phyloP scores from a whole-genome alignment of 1,140 invertebrate species.

The Leptinotarsa undecemlineata region DNA sequence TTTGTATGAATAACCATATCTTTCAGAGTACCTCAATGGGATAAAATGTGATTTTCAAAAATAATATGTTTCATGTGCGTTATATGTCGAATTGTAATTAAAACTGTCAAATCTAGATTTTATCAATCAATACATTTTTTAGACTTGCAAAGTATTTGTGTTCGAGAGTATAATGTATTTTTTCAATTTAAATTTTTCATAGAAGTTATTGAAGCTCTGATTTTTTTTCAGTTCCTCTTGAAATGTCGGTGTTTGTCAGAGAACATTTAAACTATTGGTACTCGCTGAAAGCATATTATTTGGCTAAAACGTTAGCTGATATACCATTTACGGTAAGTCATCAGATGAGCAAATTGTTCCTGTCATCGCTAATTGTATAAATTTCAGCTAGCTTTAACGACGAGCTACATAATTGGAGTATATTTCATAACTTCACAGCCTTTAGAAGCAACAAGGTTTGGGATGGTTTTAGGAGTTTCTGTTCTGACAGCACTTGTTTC shows the following conservation, averaged over 20 bases:
- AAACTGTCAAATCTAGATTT: too few species aligned
- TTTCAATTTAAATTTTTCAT: not conserved
- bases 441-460: conserved; percentile 79
- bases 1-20: too few species aligned
- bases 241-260: conserved; percentile 91
- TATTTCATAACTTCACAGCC: conserved; percentile 96
- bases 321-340: conserved; percentile 87
- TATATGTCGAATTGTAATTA: too few species aligned
- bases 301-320: conserved; percentile 93
- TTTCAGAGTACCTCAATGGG: too few species aligned
- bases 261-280: conserved; percentile 99
- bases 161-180: not conserved
- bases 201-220: not conserved
- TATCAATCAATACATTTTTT: too few species aligned
- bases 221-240: conserved; percentile 79
- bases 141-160: too few species aligned
- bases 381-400: conserved; percentile 81
- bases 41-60: not conserved
- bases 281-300: conserved; percentile 92
- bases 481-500: conserved; percentile 88
- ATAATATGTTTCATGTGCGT: too few species aligned
- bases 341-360: not conserved
- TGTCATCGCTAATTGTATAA: conserved; percentile 17
- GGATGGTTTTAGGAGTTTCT: conserved; percentile 86
- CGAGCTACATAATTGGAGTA: conserved; percentile 88